Evolutionary conservation across 2,797 vertebrate species (phyloP).

Genomic region (Trachurus trachurus): DNA sequence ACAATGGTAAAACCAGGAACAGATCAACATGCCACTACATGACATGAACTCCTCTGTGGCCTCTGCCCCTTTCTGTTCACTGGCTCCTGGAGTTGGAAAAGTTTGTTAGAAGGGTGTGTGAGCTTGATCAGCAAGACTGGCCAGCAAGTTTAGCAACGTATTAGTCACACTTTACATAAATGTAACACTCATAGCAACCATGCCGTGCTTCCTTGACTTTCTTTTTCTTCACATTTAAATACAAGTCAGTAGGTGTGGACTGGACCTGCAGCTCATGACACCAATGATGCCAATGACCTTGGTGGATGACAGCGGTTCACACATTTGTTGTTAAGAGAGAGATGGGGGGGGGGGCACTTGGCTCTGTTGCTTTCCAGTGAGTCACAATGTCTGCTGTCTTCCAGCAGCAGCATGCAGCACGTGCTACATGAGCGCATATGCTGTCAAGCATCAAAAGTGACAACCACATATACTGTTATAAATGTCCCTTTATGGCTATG

Average conservation of each 20-base stretch:
- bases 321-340: slow-evolving; percentile 17
- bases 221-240: neutral
- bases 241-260: slow-evolving; percentile 1
- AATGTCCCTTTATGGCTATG: slow-evolving; percentile 33
- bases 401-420: slow-evolving; percentile 1
- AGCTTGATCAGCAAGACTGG: slow-evolving; percentile 73
- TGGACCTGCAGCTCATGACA: neutral
- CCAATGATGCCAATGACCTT: slow-evolving; percentile 10
- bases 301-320: neutral
- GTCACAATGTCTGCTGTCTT: neutral
- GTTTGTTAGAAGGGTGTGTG: slow-evolving; percentile 72
- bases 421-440: neutral
- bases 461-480: slow-evolving; percentile 9
- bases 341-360: slow-evolving; percentile 21
- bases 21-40: slow-evolving; percentile 64
- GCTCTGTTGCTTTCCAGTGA: slow-evolving; percentile 24
- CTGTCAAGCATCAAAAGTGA: slow-evolving; percentile 8
- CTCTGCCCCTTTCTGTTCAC: slow-evolving; percentile 46
- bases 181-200: slow-evolving; percentile 4
- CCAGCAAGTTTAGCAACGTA: slow-evolving; percentile 33
- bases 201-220: neutral
- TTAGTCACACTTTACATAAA: slow-evolving; percentile 47
- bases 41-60: slow-evolving; percentile 61
- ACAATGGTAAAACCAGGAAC: slow-evolving; percentile 51
- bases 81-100: slow-evolving; percentile 36